Evolutionary conservation across 2,797 vertebrate species (phyloP), one percentile per base, ranked within the genome.

Genomic region (Heterohyrax brucei): DNA sequence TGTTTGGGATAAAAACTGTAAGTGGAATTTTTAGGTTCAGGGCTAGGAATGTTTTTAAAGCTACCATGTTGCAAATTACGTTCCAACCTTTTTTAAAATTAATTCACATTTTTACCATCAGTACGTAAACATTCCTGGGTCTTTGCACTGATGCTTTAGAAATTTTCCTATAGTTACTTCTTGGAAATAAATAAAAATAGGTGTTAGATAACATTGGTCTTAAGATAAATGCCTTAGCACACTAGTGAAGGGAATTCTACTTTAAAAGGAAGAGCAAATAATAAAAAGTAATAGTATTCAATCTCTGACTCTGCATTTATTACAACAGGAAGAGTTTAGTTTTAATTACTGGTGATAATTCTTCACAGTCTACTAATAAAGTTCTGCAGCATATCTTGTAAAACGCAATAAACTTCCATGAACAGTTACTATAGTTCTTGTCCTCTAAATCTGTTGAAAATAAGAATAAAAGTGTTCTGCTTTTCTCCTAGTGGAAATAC

Each of bases 281-380:
- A 68, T 94, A 94, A 94, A 97, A 97, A 93, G 87, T 79, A 90
- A 92, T 30, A 61, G 79, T 80, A 86, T 75, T 83, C 81, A n/a
- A 50, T 93, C 87, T 86, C 91, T 75, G 88, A 75, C 70, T 72
- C 14, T 84, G 70, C 66, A 8, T 92, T 95, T 80, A 91, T 96
- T 87, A 56, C 56, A 93, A 26, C 28, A 61, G 77, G 33, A 89
- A 85, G 53, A 92, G 81, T 86, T 96, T 94, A 82, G 70, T 96
- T 97, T 97, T 98, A 98, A 97, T 97, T 97, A 94, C 78, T 79
- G 50, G 90, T 83, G 85, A 96, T 96, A 96, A 97, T 95, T 86
- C 88, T 93, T 96, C 96, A 81, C 44, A 56, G 59, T 81, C 82
- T 88, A 64, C 87, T 96, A 97, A 94, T 97, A 96, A 97, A 96